phyloP scores from a whole-genome alignment of 2,888 invertebrate genomes.

The Ypsolopha scabrella region DNA sequence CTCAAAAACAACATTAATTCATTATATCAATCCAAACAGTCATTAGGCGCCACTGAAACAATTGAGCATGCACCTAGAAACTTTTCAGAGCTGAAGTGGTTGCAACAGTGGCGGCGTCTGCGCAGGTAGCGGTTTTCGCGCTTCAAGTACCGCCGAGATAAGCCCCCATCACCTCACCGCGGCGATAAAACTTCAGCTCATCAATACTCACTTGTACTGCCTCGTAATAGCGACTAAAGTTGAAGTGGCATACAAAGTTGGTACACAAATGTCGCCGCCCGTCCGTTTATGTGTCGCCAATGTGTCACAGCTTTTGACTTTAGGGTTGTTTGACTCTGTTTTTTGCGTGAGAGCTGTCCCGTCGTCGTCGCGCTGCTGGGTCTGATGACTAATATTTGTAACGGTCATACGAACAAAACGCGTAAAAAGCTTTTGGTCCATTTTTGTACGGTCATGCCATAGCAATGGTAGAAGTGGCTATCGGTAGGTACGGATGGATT shows the following conservation, averaged over 20 bases:
- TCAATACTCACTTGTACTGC: too few relatives aligned
- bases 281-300: background rate
- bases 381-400: too few relatives aligned
- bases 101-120: conserved; percentile 20
- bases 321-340: background rate
- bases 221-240: background rate
- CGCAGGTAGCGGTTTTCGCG: conserved; percentile 43
- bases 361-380: too few relatives aligned
- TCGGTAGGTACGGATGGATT: too few relatives aligned
- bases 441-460: too few relatives aligned
- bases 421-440: too few relatives aligned
- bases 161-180: conserved; percentile 17
- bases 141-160: conserved; percentile 39
- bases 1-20: too few relatives aligned
- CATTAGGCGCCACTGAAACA: conserved; percentile 1
- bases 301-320: conserved; percentile 1
- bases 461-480: too few relatives aligned
- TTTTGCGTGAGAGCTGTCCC: background rate
- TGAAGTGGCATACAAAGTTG: background rate
- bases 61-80: conserved; percentile 16
- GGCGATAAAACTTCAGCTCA: background rate
- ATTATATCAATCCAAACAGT: background rate
- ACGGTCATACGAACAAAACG: too few relatives aligned
- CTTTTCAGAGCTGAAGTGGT: conserved; percentile 40
- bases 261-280: conserved; percentile 2